These are phyloP conservation scores for Muraenolepis orangiensis DNA, from an alignment of 2,797 vertebrate species.

Conservation along the genomic window DNA sequence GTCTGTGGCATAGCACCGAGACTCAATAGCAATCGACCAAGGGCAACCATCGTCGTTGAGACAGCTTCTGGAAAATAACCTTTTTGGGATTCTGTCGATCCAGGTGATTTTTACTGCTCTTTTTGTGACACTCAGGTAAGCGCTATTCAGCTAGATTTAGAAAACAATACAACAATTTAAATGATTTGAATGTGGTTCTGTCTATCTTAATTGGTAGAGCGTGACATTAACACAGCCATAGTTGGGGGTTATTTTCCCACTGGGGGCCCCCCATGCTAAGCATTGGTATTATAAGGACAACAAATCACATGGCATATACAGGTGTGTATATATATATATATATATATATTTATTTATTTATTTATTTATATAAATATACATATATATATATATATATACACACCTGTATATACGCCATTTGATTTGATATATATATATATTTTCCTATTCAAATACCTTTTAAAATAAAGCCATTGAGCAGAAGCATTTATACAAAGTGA, in stretches of 20 bases:
- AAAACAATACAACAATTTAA: background rate
- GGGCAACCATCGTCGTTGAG: background rate
- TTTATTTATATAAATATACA: too few relatives aligned
- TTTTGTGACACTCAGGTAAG: conserved; percentile 26
- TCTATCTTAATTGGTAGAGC: background rate
- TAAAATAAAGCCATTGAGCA: too few relatives aligned
- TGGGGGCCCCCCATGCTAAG: background rate
- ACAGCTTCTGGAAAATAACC: background rate
- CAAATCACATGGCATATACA: too few relatives aligned
- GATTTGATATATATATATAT: too few relatives aligned
- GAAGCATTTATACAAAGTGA: background rate
- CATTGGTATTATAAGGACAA: background rate
- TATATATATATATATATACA: too few relatives aligned
- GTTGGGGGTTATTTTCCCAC: background rate
- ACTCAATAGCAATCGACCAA: background rate
- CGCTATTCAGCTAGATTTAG: background rate
- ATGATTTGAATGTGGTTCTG: background rate
- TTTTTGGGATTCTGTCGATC: background rate
- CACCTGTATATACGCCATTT: too few relatives aligned
- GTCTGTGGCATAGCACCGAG: conserved; percentile 19
- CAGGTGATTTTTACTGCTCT: background rate
- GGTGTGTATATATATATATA: too few relatives aligned
- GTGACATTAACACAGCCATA: background rate
- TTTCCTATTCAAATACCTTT: too few relatives aligned
- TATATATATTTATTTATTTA: too few relatives aligned